phyloP scores from a whole-genome alignment of 2,113 vertebrate species.

The Coracopsis vasa region DNA sequence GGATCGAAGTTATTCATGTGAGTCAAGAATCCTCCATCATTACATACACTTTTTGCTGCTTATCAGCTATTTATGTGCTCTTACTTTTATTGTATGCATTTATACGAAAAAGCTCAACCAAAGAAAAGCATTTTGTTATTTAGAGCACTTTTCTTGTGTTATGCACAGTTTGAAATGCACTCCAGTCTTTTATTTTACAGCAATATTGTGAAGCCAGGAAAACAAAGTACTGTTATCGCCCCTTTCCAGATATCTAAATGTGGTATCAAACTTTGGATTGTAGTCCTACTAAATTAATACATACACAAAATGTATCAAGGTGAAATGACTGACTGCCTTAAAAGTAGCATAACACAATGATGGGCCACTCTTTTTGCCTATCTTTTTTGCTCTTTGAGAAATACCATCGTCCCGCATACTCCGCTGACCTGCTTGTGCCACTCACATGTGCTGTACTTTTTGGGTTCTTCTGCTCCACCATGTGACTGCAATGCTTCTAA shows the following conservation, averaged over 20 bases:
- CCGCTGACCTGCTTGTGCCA: background rate
- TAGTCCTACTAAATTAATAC: background rate
- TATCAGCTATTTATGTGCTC: background rate
- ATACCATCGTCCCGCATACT: background rate
- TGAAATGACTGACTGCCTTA: background rate
- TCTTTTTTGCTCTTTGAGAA: conserved; percentile 12
- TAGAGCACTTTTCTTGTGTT: background rate
- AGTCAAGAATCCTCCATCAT: background rate
- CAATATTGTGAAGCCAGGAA: background rate
- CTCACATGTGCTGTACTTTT: background rate
- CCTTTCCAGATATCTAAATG: background rate
- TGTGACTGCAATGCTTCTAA: background rate
- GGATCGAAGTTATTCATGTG: background rate
- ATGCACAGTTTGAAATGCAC: background rate
- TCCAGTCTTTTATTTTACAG: background rate
- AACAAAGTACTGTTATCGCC: background rate
- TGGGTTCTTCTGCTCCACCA: background rate
- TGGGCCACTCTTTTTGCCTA: conserved; percentile 53
- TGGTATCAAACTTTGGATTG: background rate
- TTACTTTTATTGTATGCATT: background rate
- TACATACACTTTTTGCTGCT: background rate
- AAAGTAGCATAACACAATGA: background rate
- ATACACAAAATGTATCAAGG: background rate
- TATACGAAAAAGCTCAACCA: background rate
- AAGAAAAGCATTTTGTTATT: background rate